Evolutionary conservation across 2,888 invertebrate genomes (phyloP), one percentile per base, ranked within the genome.

Genomic region (Callyntrura sp.): DNA sequence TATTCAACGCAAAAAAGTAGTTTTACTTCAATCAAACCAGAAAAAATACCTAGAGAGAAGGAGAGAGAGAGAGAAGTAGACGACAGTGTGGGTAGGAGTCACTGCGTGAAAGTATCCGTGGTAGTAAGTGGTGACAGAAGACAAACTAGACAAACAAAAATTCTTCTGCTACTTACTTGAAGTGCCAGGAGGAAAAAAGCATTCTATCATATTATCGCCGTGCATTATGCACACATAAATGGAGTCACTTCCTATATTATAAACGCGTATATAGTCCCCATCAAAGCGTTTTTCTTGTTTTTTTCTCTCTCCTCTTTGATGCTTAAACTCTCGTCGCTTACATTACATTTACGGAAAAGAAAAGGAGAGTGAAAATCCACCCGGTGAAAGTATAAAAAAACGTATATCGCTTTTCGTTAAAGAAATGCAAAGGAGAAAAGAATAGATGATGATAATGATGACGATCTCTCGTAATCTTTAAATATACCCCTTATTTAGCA

Each of bases 401-500:
- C n/a, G 78, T 76, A 85, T 78, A 76, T 85, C 85, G 70, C 25
- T 76, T 73, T 73, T 60, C 68, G 28, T 23, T 82, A 78, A 78
- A 55, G 85, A n/a, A 85, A 85, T 85, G 70, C 28, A 76, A 73
- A 85, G 73, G 76, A 60, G 78, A 65, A 51, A n/a, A n/a, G n/a
- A n/a, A n/a, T n/a, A 65, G 65, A 78, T 78, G 51, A 78, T 55
- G 76, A 78, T 78, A n/a, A n/a, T n/a, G n/a, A n/a, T n/a, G n/a
- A n/a, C n/a, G 51, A 28, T n/a, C n/a, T 78, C 23, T 78, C 25
- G 28, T 78, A 78, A 51, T 78, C 76, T 78, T 55, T 78, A 12
- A 14, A 25, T 11, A 5, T 14, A 23, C 55, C 70, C 45, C 25
- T 28, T 20, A 55, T 78, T 70, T 45, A 70, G 20, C 70, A 70